Evolutionary conservation across 1,140 invertebrate genomes (phyloP), one percentile per base, ranked within the genome.

Genomic region (Neodiprion fabricii): DNA sequence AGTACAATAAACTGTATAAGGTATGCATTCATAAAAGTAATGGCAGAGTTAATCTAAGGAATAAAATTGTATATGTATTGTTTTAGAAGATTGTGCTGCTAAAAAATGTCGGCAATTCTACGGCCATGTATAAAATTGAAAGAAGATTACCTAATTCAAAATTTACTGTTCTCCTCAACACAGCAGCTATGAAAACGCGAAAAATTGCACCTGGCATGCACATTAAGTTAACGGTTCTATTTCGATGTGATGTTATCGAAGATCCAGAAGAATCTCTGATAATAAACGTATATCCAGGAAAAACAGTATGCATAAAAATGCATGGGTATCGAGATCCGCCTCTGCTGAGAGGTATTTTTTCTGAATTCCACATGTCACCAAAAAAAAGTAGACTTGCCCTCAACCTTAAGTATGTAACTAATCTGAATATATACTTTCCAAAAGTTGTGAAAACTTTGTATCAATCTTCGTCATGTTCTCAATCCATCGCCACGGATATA

Each of bases 151-250:
- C 48, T 9, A 72, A 72, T n/a, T 83, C 81, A 1, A 74, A 78
- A 23, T 84, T 85, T 47, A 49, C 49, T 8, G 70, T 85, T 48
- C 72, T 76, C 7, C 12, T 85, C 5, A 67, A 82, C 67, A 73
- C 74, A 7, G 48, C 21, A 9, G 67, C 48, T 0, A 70, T 67
- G 14, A 69, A 82, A 61, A 76, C 71, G 1, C 65, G 67, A 40
- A 67, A 79, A 66, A 68, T 87, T 14, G 79, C 83, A 0, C 85
- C 86, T 7, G 86, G 86, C 14, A 83, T 88, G 80, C 67, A 73
- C 8, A 9, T 78, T 4, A 80, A 76, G 72, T 72, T 88, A 8
- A 72, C 78, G 9, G 69, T 87, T 21, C n/a, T 47, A 5, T 88
- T 83, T 68, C 70, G 53, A 11, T 76, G 79, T 1, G 73, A 84